These are phyloP conservation scores for Sitta carolinensis DNA, from an alignment of 2,797 vertebrate genomes.

Conservation along the genomic window DNA sequence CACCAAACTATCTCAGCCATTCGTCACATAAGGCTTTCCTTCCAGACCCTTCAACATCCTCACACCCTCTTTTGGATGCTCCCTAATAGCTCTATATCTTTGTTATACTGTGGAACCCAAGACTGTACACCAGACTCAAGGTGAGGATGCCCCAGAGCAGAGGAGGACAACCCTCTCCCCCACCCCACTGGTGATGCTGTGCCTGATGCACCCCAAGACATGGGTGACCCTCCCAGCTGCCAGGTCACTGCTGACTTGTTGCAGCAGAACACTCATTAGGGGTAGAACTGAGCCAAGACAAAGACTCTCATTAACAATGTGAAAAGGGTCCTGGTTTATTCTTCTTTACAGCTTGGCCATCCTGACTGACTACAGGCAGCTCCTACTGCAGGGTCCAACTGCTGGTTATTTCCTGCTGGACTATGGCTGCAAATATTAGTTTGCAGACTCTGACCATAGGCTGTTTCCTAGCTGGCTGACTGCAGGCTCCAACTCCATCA, in stretches of 20 bases:
- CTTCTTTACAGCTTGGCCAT: no score
- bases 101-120: not conserved
- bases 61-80: not conserved
- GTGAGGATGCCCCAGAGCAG: not conserved
- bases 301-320: no score
- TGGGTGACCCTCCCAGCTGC: fast-evolving
- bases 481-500: no score
- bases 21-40: not conserved
- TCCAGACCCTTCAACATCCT: not conserved
- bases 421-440: no score
- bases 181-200: fast-evolving
- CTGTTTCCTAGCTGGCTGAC: no score
- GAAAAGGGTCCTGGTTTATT: no score
- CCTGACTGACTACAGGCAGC: no score
- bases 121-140: fast-evolving
- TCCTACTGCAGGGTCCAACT: no score
- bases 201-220: not conserved
- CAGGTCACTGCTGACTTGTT: not conserved
- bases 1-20: not conserved
- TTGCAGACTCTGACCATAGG: no score
- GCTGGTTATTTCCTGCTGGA: no score
- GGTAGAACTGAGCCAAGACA: no score
- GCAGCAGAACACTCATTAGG: no score
- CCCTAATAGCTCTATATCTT: not conserved
- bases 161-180: not conserved